Conservation (phyloP, 2,888 invertebrate genomes). For the Brachyptera risi region DNA sequence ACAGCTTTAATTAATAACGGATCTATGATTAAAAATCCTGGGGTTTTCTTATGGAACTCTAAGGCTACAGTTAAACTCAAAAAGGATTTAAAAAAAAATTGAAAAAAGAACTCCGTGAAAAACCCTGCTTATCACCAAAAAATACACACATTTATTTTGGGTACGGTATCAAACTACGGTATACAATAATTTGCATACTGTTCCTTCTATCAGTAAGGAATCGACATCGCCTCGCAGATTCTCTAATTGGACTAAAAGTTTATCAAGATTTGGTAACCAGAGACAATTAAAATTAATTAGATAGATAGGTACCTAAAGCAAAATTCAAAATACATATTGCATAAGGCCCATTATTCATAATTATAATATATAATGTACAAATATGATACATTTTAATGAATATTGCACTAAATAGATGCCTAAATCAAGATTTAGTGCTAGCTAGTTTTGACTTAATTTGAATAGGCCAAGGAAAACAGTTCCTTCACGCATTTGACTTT, state of each 20-base stretch:
- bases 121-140: slow-evolving; percentile 32
- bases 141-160: slow-evolving; percentile 22
- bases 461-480: slow-evolving; percentile 1
- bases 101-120: slow-evolving; percentile 23
- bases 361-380: background rate
- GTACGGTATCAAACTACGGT: slow-evolving; percentile 27
- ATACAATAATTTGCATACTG: slow-evolving; percentile 23
- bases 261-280: slow-evolving; percentile 28
- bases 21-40: background rate
- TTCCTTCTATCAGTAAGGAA: slow-evolving; percentile 22
- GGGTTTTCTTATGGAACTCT: slow-evolving; percentile 8
- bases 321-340: slow-evolving; percentile 25
- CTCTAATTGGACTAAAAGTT: background rate
- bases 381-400: slow-evolving; percentile 6
- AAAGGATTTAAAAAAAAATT: slow-evolving; percentile 27
- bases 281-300: slow-evolving; percentile 27
- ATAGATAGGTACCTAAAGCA: no score
- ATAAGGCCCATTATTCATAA: slow-evolving; percentile 29
- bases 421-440: background rate
- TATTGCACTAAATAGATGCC: slow-evolving; percentile 32
- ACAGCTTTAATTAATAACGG: slow-evolving; percentile 18
- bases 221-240: slow-evolving; percentile 11
- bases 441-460: background rate
- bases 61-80: slow-evolving; percentile 30
- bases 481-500: background rate